These are phyloP conservation scores for Drosophila fungiperda DNA, from an alignment of 2,888 invertebrate genomes.

Conservation along the genomic window DNA sequence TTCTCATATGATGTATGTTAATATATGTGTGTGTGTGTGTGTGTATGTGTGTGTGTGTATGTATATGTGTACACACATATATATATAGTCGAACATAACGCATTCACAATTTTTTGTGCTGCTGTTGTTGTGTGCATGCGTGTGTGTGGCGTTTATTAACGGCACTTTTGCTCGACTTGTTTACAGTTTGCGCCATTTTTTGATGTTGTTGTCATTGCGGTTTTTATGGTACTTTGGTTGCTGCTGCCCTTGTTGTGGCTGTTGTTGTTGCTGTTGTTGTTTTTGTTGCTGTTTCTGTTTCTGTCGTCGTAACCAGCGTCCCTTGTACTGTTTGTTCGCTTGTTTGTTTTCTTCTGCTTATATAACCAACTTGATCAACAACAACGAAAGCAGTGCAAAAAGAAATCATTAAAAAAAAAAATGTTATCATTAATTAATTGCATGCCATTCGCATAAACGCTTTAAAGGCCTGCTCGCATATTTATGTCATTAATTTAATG, in stretches of 20 bases:
- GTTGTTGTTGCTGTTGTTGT: background rate
- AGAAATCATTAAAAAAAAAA: slow-evolving; percentile 12
- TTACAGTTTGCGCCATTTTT: slow-evolving; percentile 39
- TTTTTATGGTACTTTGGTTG: background rate
- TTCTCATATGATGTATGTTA: background rate
- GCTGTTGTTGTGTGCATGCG: slow-evolving; percentile 6
- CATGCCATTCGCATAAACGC: slow-evolving; percentile 50
- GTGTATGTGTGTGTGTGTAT: background rate
- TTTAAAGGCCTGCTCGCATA: slow-evolving; percentile 52
- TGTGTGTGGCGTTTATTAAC: slow-evolving; percentile 41
- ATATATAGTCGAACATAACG: slow-evolving; percentile 3
- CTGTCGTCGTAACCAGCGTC: slow-evolving; percentile 30
- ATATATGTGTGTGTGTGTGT: too few species aligned
- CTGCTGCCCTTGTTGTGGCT: background rate
- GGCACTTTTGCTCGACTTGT: slow-evolving; percentile 47
- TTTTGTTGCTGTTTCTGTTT: background rate
- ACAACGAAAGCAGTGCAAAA: slow-evolving; percentile 1
- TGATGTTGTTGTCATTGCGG: slow-evolving; percentile 21
- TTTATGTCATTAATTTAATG: slow-evolving; percentile 42
- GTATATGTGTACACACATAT: background rate
- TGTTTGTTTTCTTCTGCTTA: slow-evolving; percentile 12
- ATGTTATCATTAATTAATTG: slow-evolving; percentile 59
- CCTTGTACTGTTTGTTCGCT: slow-evolving; percentile 18
- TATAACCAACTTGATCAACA: background rate
- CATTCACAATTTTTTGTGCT: slow-evolving; percentile 5